Conservation (phyloP, 2,113 vertebrate genomes). For the Gallinago paraguaiae region DNA sequence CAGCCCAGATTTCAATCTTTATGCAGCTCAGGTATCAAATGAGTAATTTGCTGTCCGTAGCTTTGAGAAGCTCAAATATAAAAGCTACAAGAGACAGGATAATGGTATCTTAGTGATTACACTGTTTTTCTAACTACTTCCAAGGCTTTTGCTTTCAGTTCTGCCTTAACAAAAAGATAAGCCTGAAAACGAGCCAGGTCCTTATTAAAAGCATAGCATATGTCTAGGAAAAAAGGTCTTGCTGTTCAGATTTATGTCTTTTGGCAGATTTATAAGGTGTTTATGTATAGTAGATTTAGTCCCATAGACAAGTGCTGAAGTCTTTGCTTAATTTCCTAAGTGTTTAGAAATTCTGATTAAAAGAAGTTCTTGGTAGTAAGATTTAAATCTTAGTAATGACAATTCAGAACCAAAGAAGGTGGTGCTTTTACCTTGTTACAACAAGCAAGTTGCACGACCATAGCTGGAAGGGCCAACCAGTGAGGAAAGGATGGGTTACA, state of each 20-base stretch:
- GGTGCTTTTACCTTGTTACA: neutral
- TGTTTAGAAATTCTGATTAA: slow-evolving; percentile 58
- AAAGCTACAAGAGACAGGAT: slow-evolving; percentile 75
- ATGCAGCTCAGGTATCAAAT: slow-evolving; percentile 77
- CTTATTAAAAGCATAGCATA: slow-evolving; percentile 74
- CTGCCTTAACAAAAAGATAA: slow-evolving; percentile 75
- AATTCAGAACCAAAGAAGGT: neutral
- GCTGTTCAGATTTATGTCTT: slow-evolving; percentile 58
- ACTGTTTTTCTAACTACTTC: slow-evolving; percentile 77
- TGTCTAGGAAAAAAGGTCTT: slow-evolving; percentile 57
- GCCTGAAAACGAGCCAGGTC: slow-evolving; percentile 70
- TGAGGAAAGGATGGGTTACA: neutral
- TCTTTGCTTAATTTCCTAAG: slow-evolving; percentile 63
- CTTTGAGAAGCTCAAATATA: slow-evolving; percentile 74
- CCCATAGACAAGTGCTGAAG: slow-evolving; percentile 48
- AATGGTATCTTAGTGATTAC: slow-evolving; percentile 77
- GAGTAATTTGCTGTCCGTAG: slow-evolving; percentile 73
- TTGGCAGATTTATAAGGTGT: slow-evolving; percentile 60
- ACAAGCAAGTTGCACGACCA: neutral
- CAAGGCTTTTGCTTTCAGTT: slow-evolving; percentile 77
- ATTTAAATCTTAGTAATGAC: neutral
- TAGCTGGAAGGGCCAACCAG: neutral
- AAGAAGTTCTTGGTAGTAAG: slow-evolving; percentile 4
- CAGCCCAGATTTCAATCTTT: slow-evolving; percentile 75
- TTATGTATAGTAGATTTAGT: slow-evolving; percentile 51